Evolutionary conservation across 2,888 invertebrate genomes (phyloP), one percentile per base, ranked within the genome.

Genomic region (Hemithea aestivaria): DNA sequence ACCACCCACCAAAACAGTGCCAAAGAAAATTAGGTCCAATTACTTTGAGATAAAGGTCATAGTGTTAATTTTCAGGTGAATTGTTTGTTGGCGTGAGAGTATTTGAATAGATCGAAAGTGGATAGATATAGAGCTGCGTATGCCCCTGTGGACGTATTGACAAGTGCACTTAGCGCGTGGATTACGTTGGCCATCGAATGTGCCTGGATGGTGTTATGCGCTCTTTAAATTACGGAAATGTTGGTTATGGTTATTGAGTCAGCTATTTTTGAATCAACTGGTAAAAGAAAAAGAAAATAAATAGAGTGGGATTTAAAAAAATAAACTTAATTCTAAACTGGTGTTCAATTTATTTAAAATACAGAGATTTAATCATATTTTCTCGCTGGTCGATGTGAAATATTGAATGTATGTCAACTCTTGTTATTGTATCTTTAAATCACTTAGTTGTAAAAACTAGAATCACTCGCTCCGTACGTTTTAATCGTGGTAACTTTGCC

Each of bases 151-250:
- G 60, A 63, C 53, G 71, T 78, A 82, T 82, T 80, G 81, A 81
- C 80, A 78, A 80, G 80, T 75, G 75, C 74, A 72, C 78, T 79
- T 72, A 66, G 67, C 56, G 57, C 62, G 67, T 62, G 78, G 79
- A 81, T 83, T 82, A 80, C 62, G 56, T 62, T 55, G 53, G 56
- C 58, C 60, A 62, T 4, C 16, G 16, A 16, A 55, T 55, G 52
- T 61, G 33, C 23, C 44, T 57, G 58, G 51, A 65, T 34, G 56
- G 52, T 35, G 40, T 66, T 58, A 73, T 75, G 58, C 53, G 29
- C 2, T 16, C 16, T 4, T n/a, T 16, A 16, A 16, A 16, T 16
- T 16, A 16, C 5, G 42, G 22, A 51, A 27, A 27, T 16, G 27
- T 7, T 23, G 16, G 11, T 9, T 1, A 6, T 7, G 6, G 9